Conservation (phyloP, 2,797 vertebrate genomes). For the Microctenopoma stevenorrisi region DNA sequence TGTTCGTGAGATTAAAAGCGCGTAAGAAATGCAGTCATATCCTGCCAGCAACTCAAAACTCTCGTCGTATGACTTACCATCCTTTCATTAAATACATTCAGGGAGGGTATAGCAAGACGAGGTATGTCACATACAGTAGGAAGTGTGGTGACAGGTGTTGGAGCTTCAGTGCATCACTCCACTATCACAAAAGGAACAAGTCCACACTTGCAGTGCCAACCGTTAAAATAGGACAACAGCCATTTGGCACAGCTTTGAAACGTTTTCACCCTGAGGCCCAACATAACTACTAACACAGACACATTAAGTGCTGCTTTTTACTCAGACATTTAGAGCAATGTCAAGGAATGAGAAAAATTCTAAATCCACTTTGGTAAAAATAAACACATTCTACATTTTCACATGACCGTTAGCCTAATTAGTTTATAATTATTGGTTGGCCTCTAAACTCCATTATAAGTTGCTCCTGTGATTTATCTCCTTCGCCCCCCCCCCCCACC, state of each 20-base stretch:
- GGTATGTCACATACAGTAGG: slow-evolving; percentile 11
- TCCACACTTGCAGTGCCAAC: slow-evolving; percentile 70
- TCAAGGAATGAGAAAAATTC: slow-evolving; percentile 42
- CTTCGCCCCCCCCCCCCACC: slow-evolving; percentile 4
- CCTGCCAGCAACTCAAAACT: slow-evolving; percentile 22
- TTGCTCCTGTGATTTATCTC: slow-evolving; percentile 39
- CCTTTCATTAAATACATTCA: slow-evolving; percentile 5
- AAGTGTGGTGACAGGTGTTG: slow-evolving; percentile 33
- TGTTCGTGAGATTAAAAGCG: slow-evolving; percentile 4
- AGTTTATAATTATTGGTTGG: slow-evolving; percentile 67
- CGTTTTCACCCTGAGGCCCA: slow-evolving; percentile 61
- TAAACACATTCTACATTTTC: slow-evolving; percentile 54
- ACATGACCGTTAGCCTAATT: slow-evolving; percentile 73
- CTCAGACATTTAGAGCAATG: slow-evolving; percentile 39
- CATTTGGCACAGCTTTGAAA: slow-evolving; percentile 58
- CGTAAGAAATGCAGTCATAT: not conserved
- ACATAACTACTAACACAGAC: slow-evolving; percentile 33
- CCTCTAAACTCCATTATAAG: slow-evolving; percentile 62
- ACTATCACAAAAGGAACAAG: slow-evolving; percentile 64
- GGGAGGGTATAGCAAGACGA: not conserved
- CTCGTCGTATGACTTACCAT: not conserved
- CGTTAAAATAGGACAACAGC: slow-evolving; percentile 73
- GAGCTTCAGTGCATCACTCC: slow-evolving; percentile 37
- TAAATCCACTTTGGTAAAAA: slow-evolving; percentile 55
- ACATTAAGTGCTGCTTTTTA: slow-evolving; percentile 36